phyloP scores from a whole-genome alignment of 2,113 vertebrate genomes.

The Guaruba guarouba region DNA sequence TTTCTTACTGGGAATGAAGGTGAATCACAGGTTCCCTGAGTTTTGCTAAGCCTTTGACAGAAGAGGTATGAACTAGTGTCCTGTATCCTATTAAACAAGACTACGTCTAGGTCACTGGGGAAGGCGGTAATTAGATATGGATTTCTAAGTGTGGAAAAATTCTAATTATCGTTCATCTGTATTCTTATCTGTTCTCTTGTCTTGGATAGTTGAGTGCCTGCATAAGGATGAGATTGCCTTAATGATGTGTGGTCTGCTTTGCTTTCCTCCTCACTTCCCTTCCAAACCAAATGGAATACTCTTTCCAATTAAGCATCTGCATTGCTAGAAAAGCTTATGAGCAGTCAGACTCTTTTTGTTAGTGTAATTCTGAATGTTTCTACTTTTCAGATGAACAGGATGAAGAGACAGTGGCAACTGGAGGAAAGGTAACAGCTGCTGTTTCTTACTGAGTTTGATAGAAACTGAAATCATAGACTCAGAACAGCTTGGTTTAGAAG shows the following conservation, averaged over 20 bases:
- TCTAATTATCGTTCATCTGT: neutral
- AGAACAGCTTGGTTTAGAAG: neutral
- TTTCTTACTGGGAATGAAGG: neutral
- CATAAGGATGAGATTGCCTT: neutral
- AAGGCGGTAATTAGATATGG: neutral
- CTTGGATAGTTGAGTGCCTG: neutral
- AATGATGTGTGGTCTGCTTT: neutral
- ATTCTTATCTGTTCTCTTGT: neutral
- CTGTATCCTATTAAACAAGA: neutral
- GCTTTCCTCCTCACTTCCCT: neutral
- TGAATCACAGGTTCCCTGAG: neutral
- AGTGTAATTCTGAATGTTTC: neutral
- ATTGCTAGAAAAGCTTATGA: neutral
- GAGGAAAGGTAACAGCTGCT: constrained; percentile 84
- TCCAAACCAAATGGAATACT: neutral
- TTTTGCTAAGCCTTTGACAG: neutral
- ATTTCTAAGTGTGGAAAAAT: neutral
- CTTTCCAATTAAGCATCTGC: neutral
- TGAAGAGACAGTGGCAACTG: constrained; percentile 87
- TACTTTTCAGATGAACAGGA: constrained; percentile 91
- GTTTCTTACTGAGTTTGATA: neutral
- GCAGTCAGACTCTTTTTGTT: neutral
- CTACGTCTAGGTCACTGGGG: neutral
- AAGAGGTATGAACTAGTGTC: neutral
- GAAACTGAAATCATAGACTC: neutral